Evolutionary conservation across 2,888 invertebrate genomes (phyloP).

Genomic region (Nezara viridula): DNA sequence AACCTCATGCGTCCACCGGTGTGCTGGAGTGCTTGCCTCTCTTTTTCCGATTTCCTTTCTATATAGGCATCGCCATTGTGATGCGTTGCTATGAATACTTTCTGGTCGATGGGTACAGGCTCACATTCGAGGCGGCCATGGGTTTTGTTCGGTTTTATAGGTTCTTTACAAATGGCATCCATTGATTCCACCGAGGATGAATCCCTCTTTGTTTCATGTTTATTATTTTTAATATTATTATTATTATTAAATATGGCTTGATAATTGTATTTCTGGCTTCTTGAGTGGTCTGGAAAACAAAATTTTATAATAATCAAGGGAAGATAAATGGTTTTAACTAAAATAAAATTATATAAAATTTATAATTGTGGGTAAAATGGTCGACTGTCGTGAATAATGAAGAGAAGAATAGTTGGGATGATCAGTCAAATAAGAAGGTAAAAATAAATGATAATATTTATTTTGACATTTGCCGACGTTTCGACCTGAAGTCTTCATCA

Average conservation of each 20-base stretch:
- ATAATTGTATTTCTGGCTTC: background rate
- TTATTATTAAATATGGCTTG: background rate
- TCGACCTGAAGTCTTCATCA: too few species aligned
- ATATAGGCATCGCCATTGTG: background rate
- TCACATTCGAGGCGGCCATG: background rate
- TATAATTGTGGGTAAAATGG: too few species aligned
- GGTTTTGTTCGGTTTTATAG: background rate
- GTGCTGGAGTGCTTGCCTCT: background rate
- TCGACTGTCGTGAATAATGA: too few species aligned
- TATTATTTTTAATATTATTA: background rate
- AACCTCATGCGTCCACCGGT: background rate
- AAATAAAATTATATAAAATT: too few species aligned
- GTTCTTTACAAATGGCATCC: background rate
- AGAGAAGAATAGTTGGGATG: too few species aligned
- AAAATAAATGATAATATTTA: too few species aligned
- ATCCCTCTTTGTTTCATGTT: background rate
- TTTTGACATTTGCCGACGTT: too few species aligned
- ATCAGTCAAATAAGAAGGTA: too few species aligned
- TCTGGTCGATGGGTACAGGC: background rate
- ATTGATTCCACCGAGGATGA: background rate
- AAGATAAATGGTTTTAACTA: too few species aligned
- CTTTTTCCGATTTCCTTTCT: background rate
- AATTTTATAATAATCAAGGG: background rate
- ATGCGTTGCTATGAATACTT: background rate
- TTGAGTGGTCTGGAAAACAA: background rate